Evolutionary conservation across 2,797 vertebrate species (phyloP).

Genomic region (Arnoldichthys spilopterus): DNA sequence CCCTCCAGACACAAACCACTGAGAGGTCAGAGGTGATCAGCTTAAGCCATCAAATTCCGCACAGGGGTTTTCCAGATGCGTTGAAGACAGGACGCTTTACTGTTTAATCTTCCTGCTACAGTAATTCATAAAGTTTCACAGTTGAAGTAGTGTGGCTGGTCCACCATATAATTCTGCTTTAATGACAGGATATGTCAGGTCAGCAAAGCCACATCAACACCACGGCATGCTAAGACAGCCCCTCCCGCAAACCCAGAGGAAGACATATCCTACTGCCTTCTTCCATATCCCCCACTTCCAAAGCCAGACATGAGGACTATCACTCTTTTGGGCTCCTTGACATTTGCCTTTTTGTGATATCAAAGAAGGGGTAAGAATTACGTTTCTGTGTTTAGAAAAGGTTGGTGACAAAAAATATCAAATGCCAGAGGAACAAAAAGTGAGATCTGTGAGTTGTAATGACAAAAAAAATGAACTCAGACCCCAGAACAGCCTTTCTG

Average conservation of each 20-base stretch:
- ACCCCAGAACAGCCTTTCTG: background rate
- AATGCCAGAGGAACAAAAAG: background rate
- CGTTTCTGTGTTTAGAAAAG: too few relatives aligned
- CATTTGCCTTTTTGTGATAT: too few relatives aligned
- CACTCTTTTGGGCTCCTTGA: background rate
- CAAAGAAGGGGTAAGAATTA: too few relatives aligned
- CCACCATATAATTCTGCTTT: background rate
- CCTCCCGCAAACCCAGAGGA: slow-evolving; percentile 5
- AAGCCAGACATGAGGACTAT: slow-evolving; percentile 8
- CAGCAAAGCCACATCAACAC: slow-evolving; percentile 28
- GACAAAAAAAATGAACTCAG: background rate
- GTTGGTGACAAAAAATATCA: background rate
- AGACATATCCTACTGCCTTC: slow-evolving; percentile 2
- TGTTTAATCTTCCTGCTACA: background rate
- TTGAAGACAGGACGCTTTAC: background rate
- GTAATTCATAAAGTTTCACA: background rate
- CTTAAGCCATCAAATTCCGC: slow-evolving; percentile 24
- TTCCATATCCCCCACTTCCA: background rate
- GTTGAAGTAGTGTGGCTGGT: background rate
- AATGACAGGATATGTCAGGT: slow-evolving; percentile 17
- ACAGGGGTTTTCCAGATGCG: slow-evolving; percentile 11
- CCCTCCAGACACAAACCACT: background rate
- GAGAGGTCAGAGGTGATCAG: slow-evolving; percentile 21
- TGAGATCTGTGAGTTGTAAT: too few relatives aligned
- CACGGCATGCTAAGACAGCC: slow-evolving; percentile 35